Evolutionary conservation across 1,140 invertebrate genomes (phyloP).

Genomic region (Semibalanus balanoides): DNA sequence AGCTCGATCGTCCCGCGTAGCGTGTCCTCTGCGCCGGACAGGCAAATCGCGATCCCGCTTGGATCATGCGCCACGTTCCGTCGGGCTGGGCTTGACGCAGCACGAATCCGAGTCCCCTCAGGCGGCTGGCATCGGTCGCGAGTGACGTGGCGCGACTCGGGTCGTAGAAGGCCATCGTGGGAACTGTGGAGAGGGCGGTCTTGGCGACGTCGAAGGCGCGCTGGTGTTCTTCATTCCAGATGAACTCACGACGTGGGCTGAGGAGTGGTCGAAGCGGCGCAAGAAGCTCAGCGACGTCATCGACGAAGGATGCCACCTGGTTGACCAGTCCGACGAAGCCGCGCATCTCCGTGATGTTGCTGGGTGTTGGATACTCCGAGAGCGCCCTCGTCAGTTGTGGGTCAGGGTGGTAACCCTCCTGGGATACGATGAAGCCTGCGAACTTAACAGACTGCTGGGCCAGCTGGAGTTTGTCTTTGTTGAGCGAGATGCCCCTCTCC

Average conservation of each 20-base stretch:
- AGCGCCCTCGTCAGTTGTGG: not conserved
- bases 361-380: constrained; percentile 6
- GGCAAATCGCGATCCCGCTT: constrained; percentile 12
- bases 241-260: constrained; percentile 1
- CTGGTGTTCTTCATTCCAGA: constrained; percentile 4
- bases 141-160: not conserved
- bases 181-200: not conserved
- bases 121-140: not conserved
- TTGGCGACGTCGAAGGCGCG: not conserved
- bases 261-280: constrained; percentile 3
- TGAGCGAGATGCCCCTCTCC: not conserved
- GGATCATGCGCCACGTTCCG: not conserved
- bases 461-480: not conserved
- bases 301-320: constrained; percentile 9
- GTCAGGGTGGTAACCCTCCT: not conserved
- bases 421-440: not conserved
- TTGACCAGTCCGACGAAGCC: constrained; percentile 12
- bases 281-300: not conserved
- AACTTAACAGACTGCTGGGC: not conserved
- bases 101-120: constrained; percentile 3
- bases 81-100: constrained; percentile 5
- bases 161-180: constrained; percentile 6
- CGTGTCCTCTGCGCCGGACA: constrained; percentile 19
- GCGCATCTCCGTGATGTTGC: constrained; percentile 9
- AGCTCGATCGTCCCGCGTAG: constrained; percentile 18